Evolutionary conservation across 1,140 invertebrate genomes (phyloP).

Genomic region (Triops cancriformis): DNA sequence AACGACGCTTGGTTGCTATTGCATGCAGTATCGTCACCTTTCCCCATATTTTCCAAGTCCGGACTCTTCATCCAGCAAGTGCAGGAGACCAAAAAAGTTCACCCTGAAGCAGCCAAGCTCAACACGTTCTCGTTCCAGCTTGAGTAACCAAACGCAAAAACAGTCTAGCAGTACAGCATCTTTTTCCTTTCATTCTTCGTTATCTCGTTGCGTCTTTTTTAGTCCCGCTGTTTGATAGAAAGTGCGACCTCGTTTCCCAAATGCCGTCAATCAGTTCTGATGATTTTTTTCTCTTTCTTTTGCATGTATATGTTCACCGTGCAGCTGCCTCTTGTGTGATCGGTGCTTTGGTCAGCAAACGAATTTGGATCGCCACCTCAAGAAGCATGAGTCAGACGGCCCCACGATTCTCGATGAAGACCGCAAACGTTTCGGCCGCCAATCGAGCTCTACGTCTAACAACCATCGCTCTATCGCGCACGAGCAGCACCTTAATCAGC

Average conservation of each 20-base stretch:
- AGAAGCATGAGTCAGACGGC: slow-evolving; percentile 93
- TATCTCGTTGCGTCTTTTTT: neutral
- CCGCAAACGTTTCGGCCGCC: slow-evolving; percentile 27
- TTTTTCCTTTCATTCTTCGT: neutral
- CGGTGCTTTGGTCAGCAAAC: slow-evolving; percentile 97
- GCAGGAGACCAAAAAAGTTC: neutral
- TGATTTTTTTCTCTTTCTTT: slow-evolving; percentile 2
- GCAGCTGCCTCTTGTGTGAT: slow-evolving; percentile 70
- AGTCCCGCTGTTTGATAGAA: neutral
- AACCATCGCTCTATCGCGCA: neutral
- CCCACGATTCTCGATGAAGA: slow-evolving; percentile 58
- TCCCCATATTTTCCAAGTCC: neutral
- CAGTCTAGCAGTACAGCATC: neutral
- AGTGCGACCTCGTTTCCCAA: neutral
- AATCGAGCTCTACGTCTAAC: neutral
- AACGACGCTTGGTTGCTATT: neutral
- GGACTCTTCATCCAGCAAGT: neutral
- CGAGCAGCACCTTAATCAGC: neutral
- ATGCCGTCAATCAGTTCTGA: neutral
- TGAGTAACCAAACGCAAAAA: slow-evolving; percentile 1
- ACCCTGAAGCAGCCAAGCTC: neutral
- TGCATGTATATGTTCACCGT: neutral
- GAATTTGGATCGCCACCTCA: slow-evolving; percentile 91
- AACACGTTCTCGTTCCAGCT: neutral
- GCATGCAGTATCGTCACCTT: slow-evolving; percentile 4